Conservation (phyloP, 64 coral and sea anemone genomes). For the Stichodactyla mertensii region DNA sequence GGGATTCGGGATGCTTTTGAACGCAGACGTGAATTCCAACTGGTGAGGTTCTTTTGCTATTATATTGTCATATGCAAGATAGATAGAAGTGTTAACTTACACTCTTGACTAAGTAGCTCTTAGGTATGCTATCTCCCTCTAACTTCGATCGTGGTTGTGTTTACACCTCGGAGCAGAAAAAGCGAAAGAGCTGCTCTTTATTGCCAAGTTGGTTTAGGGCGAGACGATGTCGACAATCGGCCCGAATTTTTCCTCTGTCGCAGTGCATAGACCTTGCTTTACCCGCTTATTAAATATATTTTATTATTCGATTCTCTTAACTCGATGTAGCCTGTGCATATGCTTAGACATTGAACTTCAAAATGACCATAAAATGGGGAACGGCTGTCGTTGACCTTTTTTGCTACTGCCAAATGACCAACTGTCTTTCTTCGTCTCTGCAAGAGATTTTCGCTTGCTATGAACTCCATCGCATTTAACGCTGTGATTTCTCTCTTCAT, state of each 20-base stretch:
- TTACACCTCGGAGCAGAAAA: neutral
- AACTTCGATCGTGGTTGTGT: neutral
- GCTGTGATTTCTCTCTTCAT: conserved; percentile 6
- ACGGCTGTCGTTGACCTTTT: neutral
- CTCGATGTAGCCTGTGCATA: neutral
- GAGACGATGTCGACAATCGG: neutral
- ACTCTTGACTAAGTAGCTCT: conserved; percentile 14
- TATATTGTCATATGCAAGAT: neutral
- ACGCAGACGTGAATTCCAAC: conserved; percentile 96
- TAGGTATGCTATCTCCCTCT: neutral
- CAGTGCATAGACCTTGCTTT: neutral
- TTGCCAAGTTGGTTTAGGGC: neutral
- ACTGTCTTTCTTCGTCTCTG: neutral
- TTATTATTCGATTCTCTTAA: neutral
- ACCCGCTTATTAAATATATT: neutral
- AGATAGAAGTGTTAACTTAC: neutral
- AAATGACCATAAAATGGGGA: conserved; percentile 1
- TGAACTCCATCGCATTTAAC: neutral
- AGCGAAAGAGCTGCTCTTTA: conserved; percentile 8
- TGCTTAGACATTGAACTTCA: neutral
- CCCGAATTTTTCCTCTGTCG: neutral
- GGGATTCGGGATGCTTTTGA: conserved; percentile 94
- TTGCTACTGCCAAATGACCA: neutral
- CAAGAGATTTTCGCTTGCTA: neutral
- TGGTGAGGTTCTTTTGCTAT: conserved; percentile 55